Evolutionary conservation across 2,113 vertebrate species (phyloP).

Genomic region (Tenrec ecaudatus): DNA sequence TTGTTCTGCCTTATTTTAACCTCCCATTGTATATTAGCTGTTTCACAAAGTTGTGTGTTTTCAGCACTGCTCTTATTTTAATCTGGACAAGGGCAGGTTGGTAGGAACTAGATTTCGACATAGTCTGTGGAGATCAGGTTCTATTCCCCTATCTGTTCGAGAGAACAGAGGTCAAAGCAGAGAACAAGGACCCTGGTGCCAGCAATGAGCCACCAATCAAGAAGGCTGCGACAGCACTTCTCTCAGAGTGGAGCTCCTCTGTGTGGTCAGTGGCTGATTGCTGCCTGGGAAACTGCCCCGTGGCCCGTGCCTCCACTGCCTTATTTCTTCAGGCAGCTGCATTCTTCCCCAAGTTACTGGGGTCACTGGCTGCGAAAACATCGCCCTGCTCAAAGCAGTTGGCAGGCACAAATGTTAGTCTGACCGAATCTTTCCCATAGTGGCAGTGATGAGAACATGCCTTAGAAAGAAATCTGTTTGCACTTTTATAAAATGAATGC

Average conservation of each 20-base stretch:
- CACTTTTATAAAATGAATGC: conserved; percentile 41
- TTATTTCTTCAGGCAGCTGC: background rate
- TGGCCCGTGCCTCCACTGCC: background rate
- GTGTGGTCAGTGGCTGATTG: background rate
- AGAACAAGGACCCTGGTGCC: background rate
- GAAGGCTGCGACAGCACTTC: background rate
- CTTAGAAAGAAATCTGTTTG: conserved; percentile 59
- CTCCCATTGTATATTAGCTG: too few relatives aligned
- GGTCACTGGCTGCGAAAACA: conserved; percentile 35
- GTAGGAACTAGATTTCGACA: background rate
- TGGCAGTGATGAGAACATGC: background rate
- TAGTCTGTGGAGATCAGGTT: background rate
- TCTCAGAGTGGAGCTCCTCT: background rate
- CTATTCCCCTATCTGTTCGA: background rate
- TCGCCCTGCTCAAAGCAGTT: background rate
- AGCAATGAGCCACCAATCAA: background rate
- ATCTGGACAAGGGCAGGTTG: background rate
- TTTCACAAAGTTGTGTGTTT: too few relatives aligned
- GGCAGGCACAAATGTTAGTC: background rate
- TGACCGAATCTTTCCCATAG: conserved; percentile 5
- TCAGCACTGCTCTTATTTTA: background rate
- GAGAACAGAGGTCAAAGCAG: background rate
- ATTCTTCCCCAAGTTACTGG: background rate
- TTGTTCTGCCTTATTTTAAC: too few relatives aligned
- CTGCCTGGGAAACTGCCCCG: background rate